A percentile compares a stretch with the other conserved stretches of the same genome.
These are phyloP conservation scores for Ridgeia piscesae DNA, from an alignment of 1,140 invertebrate genomes.

Conservation along the genomic window DNA sequence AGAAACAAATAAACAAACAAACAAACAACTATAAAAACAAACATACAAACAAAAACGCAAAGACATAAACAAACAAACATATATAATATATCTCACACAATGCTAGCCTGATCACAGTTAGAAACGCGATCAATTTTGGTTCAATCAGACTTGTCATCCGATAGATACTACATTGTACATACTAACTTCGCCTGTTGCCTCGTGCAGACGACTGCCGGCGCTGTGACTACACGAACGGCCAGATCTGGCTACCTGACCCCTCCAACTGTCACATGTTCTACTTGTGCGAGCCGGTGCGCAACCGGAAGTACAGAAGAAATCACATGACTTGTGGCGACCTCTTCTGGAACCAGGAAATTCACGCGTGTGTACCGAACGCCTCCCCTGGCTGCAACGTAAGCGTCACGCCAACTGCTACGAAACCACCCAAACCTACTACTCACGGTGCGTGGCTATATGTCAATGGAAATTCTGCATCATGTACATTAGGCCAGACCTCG, in stretches of 20 bases:
- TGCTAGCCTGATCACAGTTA: too few relatives aligned
- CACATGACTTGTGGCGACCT: not conserved
- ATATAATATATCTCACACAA: too few relatives aligned
- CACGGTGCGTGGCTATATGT: not conserved
- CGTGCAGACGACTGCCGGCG: not conserved
- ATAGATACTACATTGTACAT: not conserved
- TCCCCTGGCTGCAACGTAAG: not conserved
- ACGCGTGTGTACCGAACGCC: not conserved
- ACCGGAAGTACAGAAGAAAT: not conserved
- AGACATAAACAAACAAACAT: too few relatives aligned
- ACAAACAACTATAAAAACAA: too few relatives aligned
- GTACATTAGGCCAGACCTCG: too few relatives aligned
- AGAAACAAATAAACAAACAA: too few relatives aligned
- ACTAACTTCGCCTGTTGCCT: not conserved
- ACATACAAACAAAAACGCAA: too few relatives aligned
- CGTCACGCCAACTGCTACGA: not conserved
- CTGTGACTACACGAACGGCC: not conserved
- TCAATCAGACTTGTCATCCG: not conserved
- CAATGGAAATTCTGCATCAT: not conserved
- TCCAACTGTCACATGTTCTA: not conserved
- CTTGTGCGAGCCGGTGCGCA: not conserved
- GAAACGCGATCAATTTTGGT: too few relatives aligned
- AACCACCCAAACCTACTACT: not conserved
- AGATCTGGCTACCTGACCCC: not conserved
- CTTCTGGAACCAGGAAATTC: not conserved